Conservation (phyloP, 1,140 invertebrate species). For the Eubasilissa regina region DNA sequence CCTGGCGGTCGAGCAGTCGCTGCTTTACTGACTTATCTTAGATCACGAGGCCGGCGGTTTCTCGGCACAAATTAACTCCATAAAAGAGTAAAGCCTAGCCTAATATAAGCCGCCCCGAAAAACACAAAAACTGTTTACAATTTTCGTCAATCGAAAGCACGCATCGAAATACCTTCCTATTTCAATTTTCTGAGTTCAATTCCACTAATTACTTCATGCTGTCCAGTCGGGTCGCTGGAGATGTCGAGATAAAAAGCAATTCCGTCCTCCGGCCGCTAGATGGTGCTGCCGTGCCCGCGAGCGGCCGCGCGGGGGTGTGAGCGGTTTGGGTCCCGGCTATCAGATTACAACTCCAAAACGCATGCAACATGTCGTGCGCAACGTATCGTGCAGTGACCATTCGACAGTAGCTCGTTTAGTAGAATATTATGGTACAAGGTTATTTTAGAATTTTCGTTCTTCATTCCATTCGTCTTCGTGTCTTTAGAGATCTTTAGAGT, state of each 20-base stretch:
- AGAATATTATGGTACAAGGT: too few relatives aligned
- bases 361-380: conserved; percentile 59
- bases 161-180: not conserved
- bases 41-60: not conserved
- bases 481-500: too few relatives aligned
- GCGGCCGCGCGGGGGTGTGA: not conserved
- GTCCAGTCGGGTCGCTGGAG: not conserved
- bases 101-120: not conserved
- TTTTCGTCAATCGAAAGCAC: conserved; percentile 15
- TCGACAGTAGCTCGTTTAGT: conserved; percentile 11
- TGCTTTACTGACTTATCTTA: not conserved
- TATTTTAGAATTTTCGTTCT: not conserved
- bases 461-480: not conserved
- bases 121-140: conserved; percentile 4
- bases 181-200: conserved; percentile 1
- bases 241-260: conserved; percentile 37
- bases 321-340: conserved; percentile 49
- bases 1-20: conserved; percentile 34
- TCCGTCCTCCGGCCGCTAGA: conserved; percentile 21
- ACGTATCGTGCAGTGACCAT: conserved; percentile 11
- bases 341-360: conserved; percentile 58
- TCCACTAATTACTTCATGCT: conserved; percentile 33
- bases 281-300: conserved; percentile 1
- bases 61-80: not conserved
- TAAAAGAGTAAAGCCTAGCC: not conserved